Base-by-base conservation (phyloP, 2,113 vertebrate genomes). In the Tenebrosternarchus preto region DNA sequence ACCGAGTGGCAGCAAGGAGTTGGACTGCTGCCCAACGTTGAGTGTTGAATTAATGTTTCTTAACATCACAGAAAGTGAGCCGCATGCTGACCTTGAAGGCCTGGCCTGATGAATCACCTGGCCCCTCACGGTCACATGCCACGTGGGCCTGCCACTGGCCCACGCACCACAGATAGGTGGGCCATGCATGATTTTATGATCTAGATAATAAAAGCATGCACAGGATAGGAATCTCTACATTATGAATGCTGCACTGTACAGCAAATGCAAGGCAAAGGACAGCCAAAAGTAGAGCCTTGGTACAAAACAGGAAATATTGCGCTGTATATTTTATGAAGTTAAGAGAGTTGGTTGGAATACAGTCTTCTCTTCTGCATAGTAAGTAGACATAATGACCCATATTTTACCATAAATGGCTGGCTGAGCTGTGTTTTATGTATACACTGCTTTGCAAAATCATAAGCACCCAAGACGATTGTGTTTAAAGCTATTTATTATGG, bases 11-110 rank as follows among this genome's bases (percentile, higher is more conserved):
- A 46, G 71, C 15, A 5, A 12, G 2, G 31, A 80, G 71, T 27
- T 74, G 29, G 78, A 67, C 22, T 15, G 39, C 53, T 20, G 17
- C 43, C 46, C 19, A 24, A 33, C 73, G 60, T 80, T 20, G 12
- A 74, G 60, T 74, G 80, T 56, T 82, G 33, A 71, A 85, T 87
- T 77, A 81, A 82, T 68, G 19, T 46, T n/a, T 60, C 75, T 81
- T 20, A 76, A 53, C 46, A 61, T 60, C 80, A 22, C 77, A 36
- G 77, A 20, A 69, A 80, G 82, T 83, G 69, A 61, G 69, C 75
- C 82, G 53, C 72, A 46, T 29, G 67, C 24, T 33, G 59, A 85
- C 80, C 78, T 82, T 80, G 69, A 36, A 76, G 67, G 25, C 63
- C 71, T 22, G 25, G 9, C 56, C 16, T 27, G 73, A 80, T 64